These are phyloP conservation scores for Lochmaea capreae DNA, from an alignment of 2,888 invertebrate genomes.

Conservation along the genomic window DNA sequence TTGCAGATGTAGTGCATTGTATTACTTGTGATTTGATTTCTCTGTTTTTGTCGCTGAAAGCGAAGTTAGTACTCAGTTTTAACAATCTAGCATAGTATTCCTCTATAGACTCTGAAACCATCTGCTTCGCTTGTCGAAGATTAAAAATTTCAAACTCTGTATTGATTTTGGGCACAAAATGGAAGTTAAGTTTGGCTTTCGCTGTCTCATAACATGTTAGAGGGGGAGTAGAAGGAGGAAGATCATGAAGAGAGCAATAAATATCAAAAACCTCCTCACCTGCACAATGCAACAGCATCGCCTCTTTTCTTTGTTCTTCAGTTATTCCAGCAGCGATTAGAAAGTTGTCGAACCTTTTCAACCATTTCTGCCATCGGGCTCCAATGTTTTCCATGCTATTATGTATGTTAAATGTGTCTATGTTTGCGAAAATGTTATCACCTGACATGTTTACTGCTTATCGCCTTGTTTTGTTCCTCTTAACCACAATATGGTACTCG, in stretches of 20 bases:
- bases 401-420: too few relatives aligned
- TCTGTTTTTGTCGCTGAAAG: slow-evolving; percentile 18
- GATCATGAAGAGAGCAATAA: slow-evolving; percentile 29
- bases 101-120: slow-evolving; percentile 16
- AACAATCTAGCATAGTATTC: slow-evolving; percentile 29
- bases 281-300: slow-evolving; percentile 35
- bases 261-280: slow-evolving; percentile 37
- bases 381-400: too few relatives aligned
- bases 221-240: background rate
- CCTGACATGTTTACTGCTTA: background rate
- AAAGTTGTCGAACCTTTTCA: too few relatives aligned
- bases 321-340: slow-evolving; percentile 32
- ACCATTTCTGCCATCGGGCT: too few relatives aligned
- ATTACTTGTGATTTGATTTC: slow-evolving; percentile 22
- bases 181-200: slow-evolving; percentile 6
- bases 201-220: too few relatives aligned
- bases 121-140: slow-evolving; percentile 29
- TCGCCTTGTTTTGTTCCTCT: too few relatives aligned
- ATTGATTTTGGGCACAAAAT: slow-evolving; percentile 30
- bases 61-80: slow-evolving; percentile 29
- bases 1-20: background rate
- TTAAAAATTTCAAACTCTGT: slow-evolving; percentile 36
- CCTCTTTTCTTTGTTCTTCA: slow-evolving; percentile 26
- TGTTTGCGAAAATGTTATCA: background rate
- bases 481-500: too few relatives aligned